phyloP scores from a whole-genome alignment of 1,140 invertebrate species.

The Heliothis subflexa region DNA sequence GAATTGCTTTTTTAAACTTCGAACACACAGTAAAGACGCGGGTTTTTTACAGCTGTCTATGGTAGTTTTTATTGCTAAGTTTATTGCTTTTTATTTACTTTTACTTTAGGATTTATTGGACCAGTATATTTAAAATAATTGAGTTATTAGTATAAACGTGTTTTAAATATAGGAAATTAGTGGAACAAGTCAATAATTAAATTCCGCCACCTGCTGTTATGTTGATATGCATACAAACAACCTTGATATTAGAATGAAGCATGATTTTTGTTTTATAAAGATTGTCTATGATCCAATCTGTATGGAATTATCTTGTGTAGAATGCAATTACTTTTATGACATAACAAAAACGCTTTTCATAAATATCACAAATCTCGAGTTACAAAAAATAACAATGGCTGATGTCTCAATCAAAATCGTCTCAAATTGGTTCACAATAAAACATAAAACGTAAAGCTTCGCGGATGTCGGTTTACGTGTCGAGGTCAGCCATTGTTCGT shows the following conservation, averaged over 20 bases:
- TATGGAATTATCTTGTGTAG: background rate
- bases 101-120: conserved; percentile 15
- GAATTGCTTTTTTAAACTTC: background rate
- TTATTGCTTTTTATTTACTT: background rate
- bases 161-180: background rate
- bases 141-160: background rate
- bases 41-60: background rate
- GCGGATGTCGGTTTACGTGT: conserved; percentile 48
- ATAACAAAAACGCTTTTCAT: conserved; percentile 6
- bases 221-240: background rate
- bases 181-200: background rate
- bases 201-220: background rate
- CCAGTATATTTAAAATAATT: background rate
- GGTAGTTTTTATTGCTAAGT: background rate
- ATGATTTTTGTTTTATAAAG: background rate
- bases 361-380: background rate
- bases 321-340: background rate
- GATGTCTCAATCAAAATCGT: conserved; percentile 41
- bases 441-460: conserved; percentile 31
- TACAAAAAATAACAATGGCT: conserved; percentile 25
- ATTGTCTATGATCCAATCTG: background rate
- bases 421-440: conserved; percentile 33
- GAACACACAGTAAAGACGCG: background rate
- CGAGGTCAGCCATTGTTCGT: conserved; percentile 34
- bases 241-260: background rate